phyloP scores from a whole-genome alignment of 1,140 invertebrate species.

The Coptotermes formosanus region DNA sequence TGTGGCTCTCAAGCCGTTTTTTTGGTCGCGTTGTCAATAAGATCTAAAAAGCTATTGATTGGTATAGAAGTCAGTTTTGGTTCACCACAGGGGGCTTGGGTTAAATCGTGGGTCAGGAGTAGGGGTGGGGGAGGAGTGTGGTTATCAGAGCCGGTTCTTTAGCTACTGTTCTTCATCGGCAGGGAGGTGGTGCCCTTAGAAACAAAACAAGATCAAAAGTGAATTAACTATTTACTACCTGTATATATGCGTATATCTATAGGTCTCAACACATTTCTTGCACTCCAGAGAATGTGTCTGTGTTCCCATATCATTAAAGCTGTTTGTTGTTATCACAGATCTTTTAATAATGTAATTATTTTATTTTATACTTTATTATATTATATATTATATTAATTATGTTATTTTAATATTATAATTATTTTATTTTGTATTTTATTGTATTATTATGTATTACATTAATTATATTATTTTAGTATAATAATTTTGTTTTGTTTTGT shows the following conservation, averaged over 20 bases:
- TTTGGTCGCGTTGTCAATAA: slow-evolving; percentile 9
- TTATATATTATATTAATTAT: no score
- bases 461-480: no score
- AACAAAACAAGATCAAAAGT: slow-evolving; percentile 17
- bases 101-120: background rate
- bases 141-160: slow-evolving; percentile 5
- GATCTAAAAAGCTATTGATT: slow-evolving; percentile 10
- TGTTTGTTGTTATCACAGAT: no score
- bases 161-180: slow-evolving; percentile 1
- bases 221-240: slow-evolving; percentile 17
- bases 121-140: background rate
- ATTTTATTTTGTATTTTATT: no score
- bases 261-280: background rate
- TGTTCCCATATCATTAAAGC: no score
- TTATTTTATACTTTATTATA: no score
- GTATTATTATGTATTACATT: no score
- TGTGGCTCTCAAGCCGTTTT: background rate
- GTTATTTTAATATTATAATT: no score
- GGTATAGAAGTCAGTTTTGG: background rate
- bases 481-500: no score
- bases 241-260: background rate
- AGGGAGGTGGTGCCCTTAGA: slow-evolving; percentile 7
- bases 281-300: background rate
- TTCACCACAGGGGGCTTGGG: background rate
- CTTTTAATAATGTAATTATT: no score